Conservation (phyloP, 2,888 invertebrate species). For the Andrena bicolor region DNA sequence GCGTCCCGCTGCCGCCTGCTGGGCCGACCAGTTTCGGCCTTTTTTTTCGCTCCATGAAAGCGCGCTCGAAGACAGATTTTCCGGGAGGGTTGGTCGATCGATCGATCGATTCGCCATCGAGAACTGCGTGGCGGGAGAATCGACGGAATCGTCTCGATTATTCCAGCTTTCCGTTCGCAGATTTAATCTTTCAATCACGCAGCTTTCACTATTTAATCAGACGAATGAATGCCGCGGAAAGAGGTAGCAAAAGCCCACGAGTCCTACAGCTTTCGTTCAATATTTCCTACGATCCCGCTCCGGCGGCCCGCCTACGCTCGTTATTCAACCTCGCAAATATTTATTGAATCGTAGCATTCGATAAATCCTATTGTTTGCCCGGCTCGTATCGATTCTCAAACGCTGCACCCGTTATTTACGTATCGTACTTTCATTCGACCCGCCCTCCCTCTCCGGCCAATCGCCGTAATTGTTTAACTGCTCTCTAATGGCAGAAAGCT, state of each 20-base stretch:
- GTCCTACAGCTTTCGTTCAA: constrained; percentile 14
- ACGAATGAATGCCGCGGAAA: too few species aligned
- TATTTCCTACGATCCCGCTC: background rate
- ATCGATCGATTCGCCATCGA: constrained; percentile 17
- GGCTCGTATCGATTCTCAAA: constrained; percentile 4
- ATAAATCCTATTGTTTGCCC: constrained; percentile 10
- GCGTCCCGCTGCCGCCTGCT: constrained; percentile 8
- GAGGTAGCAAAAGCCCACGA: background rate
- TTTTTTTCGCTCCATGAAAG: background rate
- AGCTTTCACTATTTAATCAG: too few species aligned
- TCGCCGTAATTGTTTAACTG: background rate
- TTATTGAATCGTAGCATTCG: background rate
- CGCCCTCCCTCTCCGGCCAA: too few species aligned
- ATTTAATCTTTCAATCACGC: too few species aligned
- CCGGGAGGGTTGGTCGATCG: background rate
- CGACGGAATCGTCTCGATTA: constrained; percentile 1
- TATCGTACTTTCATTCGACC: constrained; percentile 5
- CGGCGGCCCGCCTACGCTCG: background rate
- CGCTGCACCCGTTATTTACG: background rate
- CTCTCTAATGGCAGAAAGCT: background rate
- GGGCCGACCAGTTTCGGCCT: background rate
- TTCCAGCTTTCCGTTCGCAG: background rate
- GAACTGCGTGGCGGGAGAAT: background rate
- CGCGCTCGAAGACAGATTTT: constrained; percentile 25
- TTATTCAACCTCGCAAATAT: constrained; percentile 6